Conservation (phyloP, 2,888 invertebrate genomes). For the Shargacucullia verbasci region DNA sequence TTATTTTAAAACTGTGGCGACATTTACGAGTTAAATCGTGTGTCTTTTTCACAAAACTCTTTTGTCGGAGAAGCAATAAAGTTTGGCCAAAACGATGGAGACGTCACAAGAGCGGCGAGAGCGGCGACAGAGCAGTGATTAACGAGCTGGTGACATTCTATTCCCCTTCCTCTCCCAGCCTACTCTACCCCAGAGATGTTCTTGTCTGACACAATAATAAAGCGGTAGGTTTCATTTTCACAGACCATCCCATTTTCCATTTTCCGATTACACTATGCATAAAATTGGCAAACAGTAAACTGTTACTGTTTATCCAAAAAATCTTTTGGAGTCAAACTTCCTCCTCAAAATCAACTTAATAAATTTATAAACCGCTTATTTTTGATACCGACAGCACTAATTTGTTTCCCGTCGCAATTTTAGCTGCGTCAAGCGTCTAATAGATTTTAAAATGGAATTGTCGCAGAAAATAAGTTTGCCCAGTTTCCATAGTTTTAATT, state of each 20-base stretch:
- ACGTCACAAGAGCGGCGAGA: slow-evolving; percentile 78
- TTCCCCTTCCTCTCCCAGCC: slow-evolving; percentile 51
- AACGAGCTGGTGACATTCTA: slow-evolving; percentile 74
- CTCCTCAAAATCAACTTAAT: slow-evolving; percentile 23
- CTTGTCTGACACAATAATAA: slow-evolving; percentile 48
- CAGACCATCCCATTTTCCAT: slow-evolving; percentile 14
- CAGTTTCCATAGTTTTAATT: slow-evolving; percentile 44
- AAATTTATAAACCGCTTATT: slow-evolving; percentile 26
- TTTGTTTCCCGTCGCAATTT: slow-evolving; percentile 31
- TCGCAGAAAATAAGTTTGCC: slow-evolving; percentile 39
- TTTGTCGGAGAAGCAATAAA: slow-evolving; percentile 75
- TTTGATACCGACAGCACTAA: slow-evolving; percentile 25
- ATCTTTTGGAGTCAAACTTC: slow-evolving; percentile 11
- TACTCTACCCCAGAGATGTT: slow-evolving; percentile 31
- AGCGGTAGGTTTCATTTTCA: slow-evolving; percentile 26
- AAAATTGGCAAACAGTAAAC: too few species aligned
- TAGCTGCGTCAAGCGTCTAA: slow-evolving; percentile 31
- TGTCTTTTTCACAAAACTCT: slow-evolving; percentile 72
- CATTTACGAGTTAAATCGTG: slow-evolving; percentile 70
- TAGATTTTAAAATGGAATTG: slow-evolving; percentile 46
- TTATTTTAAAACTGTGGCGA: slow-evolving; percentile 72
- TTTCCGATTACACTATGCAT: slow-evolving; percentile 9
- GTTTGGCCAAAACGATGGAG: slow-evolving; percentile 68
- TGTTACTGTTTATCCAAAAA: too few species aligned
- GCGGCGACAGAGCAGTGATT: slow-evolving; percentile 78